Conservation (phyloP, 2,797 vertebrate genomes). For the Euthynnus affinis region DNA sequence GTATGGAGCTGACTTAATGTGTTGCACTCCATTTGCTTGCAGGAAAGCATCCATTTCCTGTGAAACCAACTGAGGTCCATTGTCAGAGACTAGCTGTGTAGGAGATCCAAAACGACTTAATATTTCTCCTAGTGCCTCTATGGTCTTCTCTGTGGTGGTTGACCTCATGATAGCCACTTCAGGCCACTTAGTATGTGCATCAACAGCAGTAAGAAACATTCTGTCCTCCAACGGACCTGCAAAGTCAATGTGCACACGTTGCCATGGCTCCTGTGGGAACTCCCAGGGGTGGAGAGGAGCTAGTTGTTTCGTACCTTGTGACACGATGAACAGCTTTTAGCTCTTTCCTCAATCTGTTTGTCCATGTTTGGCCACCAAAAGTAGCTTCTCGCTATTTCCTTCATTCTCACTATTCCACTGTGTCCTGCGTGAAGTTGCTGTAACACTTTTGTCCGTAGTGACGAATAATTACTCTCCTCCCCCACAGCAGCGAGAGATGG, state of each 20-base stretch:
- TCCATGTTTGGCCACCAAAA: constrained; percentile 56
- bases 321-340: constrained; percentile 24
- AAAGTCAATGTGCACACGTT: too few species aligned
- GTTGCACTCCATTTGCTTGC: constrained; percentile 15
- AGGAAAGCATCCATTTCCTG: constrained; percentile 3
- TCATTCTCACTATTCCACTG: constrained; percentile 40
- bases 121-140: too few species aligned
- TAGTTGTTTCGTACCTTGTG: not conserved
- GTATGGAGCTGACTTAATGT: not conserved
- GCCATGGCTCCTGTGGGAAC: too few species aligned
- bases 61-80: constrained; percentile 11
- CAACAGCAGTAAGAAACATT: too few species aligned
- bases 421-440: constrained; percentile 12
- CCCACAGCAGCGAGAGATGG: not conserved
- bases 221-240: too few species aligned
- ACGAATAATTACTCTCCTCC: too few species aligned
- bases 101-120: not conserved
- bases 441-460: too few species aligned
- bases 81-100: constrained; percentile 8
- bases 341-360: constrained; percentile 25
- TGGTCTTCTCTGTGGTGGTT: too few species aligned
- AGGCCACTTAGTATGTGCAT: too few species aligned
- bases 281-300: too few species aligned
- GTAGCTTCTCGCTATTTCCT: constrained; percentile 47
- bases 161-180: too few species aligned